Evolutionary conservation across 2,797 vertebrate species (phyloP).

Genomic region (Chrosomus eos): DNA sequence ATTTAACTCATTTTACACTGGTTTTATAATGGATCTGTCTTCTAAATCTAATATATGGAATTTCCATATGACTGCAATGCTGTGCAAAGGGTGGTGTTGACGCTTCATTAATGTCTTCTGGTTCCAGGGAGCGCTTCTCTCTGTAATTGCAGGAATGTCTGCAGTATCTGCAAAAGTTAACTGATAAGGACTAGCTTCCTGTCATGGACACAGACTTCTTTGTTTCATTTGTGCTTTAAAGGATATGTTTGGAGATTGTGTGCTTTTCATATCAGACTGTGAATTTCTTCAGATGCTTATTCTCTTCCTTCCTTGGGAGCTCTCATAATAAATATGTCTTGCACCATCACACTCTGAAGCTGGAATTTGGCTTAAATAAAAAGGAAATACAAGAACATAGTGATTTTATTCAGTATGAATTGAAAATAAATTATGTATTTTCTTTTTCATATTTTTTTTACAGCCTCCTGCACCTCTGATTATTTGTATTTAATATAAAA

Average conservation of each 20-base stretch:
- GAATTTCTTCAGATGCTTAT: conserved; percentile 27
- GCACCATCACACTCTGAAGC: conserved; percentile 8
- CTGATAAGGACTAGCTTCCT: conserved; percentile 46
- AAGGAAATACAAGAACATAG: not conserved
- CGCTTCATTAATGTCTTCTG: conserved; percentile 45
- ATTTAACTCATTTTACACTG: not conserved
- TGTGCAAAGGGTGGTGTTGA: conserved; percentile 28
- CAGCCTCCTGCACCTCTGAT: not conserved
- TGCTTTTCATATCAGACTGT: conserved; percentile 45
- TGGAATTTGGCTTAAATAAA: not conserved
- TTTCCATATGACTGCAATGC: conserved; percentile 15
- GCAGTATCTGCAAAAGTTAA: conserved; percentile 46
- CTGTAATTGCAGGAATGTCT: conserved; percentile 41
- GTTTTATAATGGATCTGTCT: not conserved
- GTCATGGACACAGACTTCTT: conserved; percentile 42
- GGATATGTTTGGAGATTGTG: conserved; percentile 39
- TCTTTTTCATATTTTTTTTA: not conserved
- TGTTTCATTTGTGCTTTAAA: conserved; percentile 44
- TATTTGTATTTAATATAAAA: not conserved
- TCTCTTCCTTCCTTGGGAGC: conserved; percentile 19
- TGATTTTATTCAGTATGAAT: not conserved
- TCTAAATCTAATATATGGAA: conserved; percentile 18
- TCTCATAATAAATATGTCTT: conserved; percentile 26
- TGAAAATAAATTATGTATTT: not conserved
- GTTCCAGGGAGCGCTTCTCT: conserved; percentile 16